Base-by-base conservation (phyloP, 1,140 invertebrate species). In the Hyphantria cunea region DNA sequence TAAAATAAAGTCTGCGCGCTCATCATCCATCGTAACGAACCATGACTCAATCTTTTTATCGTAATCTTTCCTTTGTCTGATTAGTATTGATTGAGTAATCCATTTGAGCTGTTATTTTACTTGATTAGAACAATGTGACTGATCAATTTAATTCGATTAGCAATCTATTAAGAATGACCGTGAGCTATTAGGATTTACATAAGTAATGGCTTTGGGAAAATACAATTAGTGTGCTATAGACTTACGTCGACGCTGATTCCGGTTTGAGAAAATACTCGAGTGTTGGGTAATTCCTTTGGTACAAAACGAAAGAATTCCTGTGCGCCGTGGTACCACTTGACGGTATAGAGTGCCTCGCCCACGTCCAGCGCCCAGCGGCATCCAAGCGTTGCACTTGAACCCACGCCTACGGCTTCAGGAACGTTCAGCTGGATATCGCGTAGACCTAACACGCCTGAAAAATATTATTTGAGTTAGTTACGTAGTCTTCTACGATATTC, bases 281-380 rank as follows among this genome's bases (percentile, higher is more conserved):
- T 95, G 41, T 93, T 93, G 11, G 95, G 95, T 68, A 94, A 80
- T 72, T 96, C 95, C 72, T 95, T 95, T 1, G 94, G 94, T 47
- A 95, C 92, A 80, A 93, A 96, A 67, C 95, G 92, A 84, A 94
- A 96, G 91, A 96, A 96, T 80, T 96, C 94, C 45, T 93, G 91
- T n/a, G 91, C 89, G 13, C 95, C 94, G 76, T 95, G 95, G 88
- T 97, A 96, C 95, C 95, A 97, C 86, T 96, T 96, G 54, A 97
- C 94, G 0, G 95, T 94, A 84, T 97, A 96, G 1, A 96, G 89
- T 10, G 92, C 87, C 64, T 96, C 94, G 3, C 91, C 92, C 50
- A 92, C 90, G 69, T 93, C 91, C 13, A 93, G 78, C 64, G 95
- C 93, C 82, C 94, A 95, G 59, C 92, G 92, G 70, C 95, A 95